Percentiles rank a stretch among this genome's conserved stretches.
phyloP scores from a whole-genome alignment of 2,797 vertebrate species.

The Poeciliopsis paucimaculata region DNA sequence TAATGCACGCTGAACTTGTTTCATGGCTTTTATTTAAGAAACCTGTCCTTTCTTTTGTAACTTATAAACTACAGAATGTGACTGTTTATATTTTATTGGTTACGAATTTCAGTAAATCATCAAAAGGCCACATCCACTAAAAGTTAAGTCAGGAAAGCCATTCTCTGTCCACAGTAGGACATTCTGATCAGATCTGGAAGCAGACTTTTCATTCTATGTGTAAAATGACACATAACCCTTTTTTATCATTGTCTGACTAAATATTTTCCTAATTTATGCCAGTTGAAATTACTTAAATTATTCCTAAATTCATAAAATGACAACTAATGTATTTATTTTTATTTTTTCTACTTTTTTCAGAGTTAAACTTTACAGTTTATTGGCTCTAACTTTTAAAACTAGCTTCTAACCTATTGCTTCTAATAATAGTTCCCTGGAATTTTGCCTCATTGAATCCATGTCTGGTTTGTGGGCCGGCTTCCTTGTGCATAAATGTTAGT shows the following conservation, averaged over 20 bases:
- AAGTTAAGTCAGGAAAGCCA: not conserved
- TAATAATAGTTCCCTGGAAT: not conserved
- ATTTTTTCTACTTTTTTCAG: not conserved
- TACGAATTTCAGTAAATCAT: not conserved
- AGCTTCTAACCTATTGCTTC: not conserved
- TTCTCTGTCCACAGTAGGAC: not conserved
- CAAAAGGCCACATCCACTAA: not conserved
- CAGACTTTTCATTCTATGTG: not conserved
- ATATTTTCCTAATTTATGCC: not conserved
- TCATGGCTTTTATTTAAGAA: not conserved
- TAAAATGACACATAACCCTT: not conserved
- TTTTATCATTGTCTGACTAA: not conserved
- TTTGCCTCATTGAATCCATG: not conserved
- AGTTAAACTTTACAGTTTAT: not conserved
- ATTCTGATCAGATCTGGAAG: not conserved
- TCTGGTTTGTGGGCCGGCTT: not conserved
- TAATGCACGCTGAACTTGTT: conserved; percentile 20
- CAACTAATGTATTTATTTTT: not conserved
- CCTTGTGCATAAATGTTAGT: not conserved
- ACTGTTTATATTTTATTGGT: not conserved
- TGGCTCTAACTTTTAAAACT: not conserved
- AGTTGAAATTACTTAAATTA: not conserved
- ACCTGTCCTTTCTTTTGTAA: not conserved
- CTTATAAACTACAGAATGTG: not conserved
- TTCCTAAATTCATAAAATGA: not conserved